A percentile compares a stretch with the other conserved stretches of the same genome.
phyloP scores from a whole-genome alignment of 2,888 invertebrate genomes.

The Rapana venosa region DNA sequence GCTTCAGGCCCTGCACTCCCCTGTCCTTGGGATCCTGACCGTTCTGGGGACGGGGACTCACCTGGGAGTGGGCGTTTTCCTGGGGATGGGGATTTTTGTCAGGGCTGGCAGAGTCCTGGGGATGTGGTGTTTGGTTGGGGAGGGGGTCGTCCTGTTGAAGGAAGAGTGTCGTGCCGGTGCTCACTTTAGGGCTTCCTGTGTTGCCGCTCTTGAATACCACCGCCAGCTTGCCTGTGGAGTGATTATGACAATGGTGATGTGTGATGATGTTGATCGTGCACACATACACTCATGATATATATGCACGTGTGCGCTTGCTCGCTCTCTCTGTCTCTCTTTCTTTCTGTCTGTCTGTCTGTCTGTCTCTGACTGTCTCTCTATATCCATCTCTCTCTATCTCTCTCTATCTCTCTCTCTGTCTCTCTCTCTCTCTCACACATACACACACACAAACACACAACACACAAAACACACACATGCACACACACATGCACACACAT shows the following conservation, averaged over 20 bases:
- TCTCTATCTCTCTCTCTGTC: no score
- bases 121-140: neutral
- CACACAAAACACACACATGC: neutral
- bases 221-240: slow-evolving; percentile 64
- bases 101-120: neutral
- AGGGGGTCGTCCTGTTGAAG: neutral
- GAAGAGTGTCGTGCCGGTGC: slow-evolving; percentile 67
- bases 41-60: neutral
- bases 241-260: no score
- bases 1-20: no score
- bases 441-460: neutral
- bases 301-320: no score
- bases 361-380: no score
- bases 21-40: neutral
- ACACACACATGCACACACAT: neutral
- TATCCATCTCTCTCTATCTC: no score
- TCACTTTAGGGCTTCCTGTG: slow-evolving; percentile 53
- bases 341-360: no score
- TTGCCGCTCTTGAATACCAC: slow-evolving; percentile 68
- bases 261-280: no score
- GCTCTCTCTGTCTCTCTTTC: no score
- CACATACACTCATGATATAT: no score
- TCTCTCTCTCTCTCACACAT: no score
- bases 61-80: neutral
- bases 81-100: neutral